Evolutionary conservation across 2,797 vertebrate species (phyloP), one percentile per base, ranked within the genome.

Genomic region (Psittacula echo): DNA sequence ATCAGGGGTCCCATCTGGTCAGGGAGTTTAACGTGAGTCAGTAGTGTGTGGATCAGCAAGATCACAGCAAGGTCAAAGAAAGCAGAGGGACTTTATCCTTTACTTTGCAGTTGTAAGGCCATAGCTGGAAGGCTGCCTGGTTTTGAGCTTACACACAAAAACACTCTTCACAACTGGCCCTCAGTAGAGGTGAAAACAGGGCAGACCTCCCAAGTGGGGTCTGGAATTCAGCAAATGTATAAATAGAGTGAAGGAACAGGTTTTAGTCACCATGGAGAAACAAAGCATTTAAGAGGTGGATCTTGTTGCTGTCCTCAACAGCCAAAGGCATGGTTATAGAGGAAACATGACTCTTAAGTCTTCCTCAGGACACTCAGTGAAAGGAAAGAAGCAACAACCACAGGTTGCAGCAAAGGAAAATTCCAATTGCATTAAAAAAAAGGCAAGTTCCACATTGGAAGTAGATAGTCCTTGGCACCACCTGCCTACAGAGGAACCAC

Each of bases 181-280:
- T 45, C 15, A 18, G 7, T 1, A 4, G 16, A 75, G 16, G 11
- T 19, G 24, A 53, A 71, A 84, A 24, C 9, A 18, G 11, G 34
- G 7, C 0, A 1, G 16, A 13, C 5, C 22, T 58, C 26, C 29
- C 13, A 42, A 68, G 27, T 3, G 9, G 20, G 27, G 15, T 4
- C 5, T 71, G n/a, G 2, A 56, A 3, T 7, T 53, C 32, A 24
- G 2, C 1, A 78, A 60, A 7, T 1, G 1, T 19, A 54, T 13
- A 32, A 42, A 67, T 4, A 22, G 9, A 61, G 0, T 30, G 29
- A 54, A 87, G 16, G 81, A 66, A 60, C 3, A 8, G 9, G 4
- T 20, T 58, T 78, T 54, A 60, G 30, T 72, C 4, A 15, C 4
- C 4, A 32, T 32, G 37, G 30, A 79, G 19, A 56, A 61, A 56